Evolutionary conservation across 2,113 vertebrate genomes (phyloP).

Genomic region (Pituophis catenifer): DNA sequence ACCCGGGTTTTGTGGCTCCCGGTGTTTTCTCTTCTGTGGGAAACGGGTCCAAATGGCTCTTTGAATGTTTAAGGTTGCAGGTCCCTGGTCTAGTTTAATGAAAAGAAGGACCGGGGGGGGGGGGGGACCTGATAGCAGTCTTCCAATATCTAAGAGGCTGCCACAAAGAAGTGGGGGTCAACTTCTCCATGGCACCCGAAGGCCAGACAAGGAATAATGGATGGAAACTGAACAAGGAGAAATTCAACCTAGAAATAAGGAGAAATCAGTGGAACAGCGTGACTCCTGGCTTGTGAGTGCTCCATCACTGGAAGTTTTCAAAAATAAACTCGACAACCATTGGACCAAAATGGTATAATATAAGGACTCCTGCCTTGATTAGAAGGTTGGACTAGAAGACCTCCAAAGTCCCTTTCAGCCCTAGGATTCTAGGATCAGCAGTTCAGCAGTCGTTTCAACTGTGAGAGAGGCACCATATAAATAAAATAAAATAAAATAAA

Average conservation of each 20-base stretch:
- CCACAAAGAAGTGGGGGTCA: not conserved
- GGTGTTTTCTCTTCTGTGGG: too few species aligned
- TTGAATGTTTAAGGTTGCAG: too few species aligned
- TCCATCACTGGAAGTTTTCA: not conserved
- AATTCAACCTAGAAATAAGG: not conserved
- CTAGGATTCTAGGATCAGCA: not conserved
- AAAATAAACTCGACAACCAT: not conserved
- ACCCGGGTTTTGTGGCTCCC: too few species aligned
- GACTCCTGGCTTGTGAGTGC: not conserved
- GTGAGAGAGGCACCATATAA: not conserved
- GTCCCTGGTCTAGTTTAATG: too few species aligned
- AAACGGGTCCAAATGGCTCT: too few species aligned
- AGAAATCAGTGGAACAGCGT: not conserved
- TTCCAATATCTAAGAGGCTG: not conserved
- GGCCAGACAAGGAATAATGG: not conserved
- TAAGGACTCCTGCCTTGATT: too few species aligned
- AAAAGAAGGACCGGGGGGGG: not conserved
- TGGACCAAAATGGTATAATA: too few species aligned
- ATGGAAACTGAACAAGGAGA: not conserved
- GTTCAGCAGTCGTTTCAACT: not conserved
- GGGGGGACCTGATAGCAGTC: fast-evolving
- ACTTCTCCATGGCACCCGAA: not conserved
- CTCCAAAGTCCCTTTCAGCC: not conserved
- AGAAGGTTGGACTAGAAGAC: too few species aligned
- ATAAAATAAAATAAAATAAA: too few species aligned